phyloP scores from a whole-genome alignment of 1,140 invertebrate species.

The Triops cancriformis region DNA sequence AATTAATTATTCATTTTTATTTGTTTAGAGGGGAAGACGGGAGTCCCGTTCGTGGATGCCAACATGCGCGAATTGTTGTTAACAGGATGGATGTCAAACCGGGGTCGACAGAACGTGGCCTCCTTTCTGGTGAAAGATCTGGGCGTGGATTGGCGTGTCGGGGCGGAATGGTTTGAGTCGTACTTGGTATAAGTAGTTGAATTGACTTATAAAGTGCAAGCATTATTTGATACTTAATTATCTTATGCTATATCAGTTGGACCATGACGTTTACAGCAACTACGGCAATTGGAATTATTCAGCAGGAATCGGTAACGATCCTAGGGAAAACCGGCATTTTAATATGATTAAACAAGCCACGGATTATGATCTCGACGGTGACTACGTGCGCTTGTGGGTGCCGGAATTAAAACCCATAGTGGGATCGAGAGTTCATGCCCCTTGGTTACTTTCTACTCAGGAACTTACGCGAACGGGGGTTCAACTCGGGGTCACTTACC shows the following conservation, averaged over 20 bases:
- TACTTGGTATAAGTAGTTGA: constrained; percentile 33
- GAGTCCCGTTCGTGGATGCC: constrained; percentile 44
- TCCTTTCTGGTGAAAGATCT: constrained; percentile 43
- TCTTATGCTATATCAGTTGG: constrained; percentile 31
- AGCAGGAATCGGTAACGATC: constrained; percentile 43
- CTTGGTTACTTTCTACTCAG: constrained; percentile 24
- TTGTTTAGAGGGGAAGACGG: constrained; percentile 37
- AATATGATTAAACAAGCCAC: constrained; percentile 43
- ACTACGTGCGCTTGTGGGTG: constrained; percentile 25
- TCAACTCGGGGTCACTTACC: constrained; percentile 23
- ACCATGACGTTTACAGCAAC: constrained; percentile 44
- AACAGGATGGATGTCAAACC: constrained; percentile 45
- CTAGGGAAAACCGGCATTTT: constrained; percentile 42
- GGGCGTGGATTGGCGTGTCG: constrained; percentile 43
- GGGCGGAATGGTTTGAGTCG: constrained; percentile 44
- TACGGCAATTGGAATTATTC: constrained; percentile 45
- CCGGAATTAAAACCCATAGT: constrained; percentile 25
- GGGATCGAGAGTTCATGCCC: constrained; percentile 25
- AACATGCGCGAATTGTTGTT: constrained; percentile 42
- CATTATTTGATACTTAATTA: background rate
- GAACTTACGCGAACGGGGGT: constrained; percentile 15
- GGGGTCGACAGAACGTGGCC: constrained; percentile 42
- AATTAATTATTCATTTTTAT: background rate
- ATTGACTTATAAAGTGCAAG: background rate
- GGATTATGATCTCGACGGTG: constrained; percentile 40